phyloP scores from a whole-genome alignment of 2,797 vertebrate genomes.

The Spheniscus humboldti region DNA sequence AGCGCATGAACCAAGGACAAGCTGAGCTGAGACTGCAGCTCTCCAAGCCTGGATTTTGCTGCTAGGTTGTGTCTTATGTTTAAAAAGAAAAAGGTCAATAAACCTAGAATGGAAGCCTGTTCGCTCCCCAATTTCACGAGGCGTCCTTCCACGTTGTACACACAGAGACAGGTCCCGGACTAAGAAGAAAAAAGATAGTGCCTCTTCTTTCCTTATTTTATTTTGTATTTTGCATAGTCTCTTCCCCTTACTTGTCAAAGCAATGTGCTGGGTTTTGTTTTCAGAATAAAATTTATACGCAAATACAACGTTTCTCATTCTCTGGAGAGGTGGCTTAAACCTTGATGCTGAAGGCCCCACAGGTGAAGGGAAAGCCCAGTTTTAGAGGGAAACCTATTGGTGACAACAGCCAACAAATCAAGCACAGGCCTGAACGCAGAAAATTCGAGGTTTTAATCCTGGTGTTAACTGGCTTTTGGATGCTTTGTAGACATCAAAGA shows the following conservation, averaged over 20 bases:
- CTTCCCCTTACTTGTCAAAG: not conserved
- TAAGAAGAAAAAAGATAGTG: not conserved
- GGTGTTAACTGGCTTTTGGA: not conserved
- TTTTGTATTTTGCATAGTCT: not conserved
- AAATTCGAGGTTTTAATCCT: not conserved
- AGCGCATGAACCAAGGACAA: rapidly evolving
- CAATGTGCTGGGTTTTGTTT: not conserved
- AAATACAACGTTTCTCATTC: not conserved
- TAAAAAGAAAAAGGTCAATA: not conserved
- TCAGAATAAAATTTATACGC: conserved; percentile 9
- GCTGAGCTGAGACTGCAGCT: not conserved
- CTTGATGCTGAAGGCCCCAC: not conserved
- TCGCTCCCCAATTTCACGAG: not conserved
- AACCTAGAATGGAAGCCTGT: not conserved
- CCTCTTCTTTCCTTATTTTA: not conserved
- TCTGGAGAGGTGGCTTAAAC: not conserved
- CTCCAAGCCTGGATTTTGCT: not conserved
- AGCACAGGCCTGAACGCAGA: rapidly evolving
- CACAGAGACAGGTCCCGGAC: not conserved
- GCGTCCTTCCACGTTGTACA: rapidly evolving
- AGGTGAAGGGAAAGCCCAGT: not conserved
- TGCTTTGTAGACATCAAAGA: not conserved
- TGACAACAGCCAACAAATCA: not conserved
- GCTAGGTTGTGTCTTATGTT: not conserved
- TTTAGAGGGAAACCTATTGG: not conserved